Base-by-base conservation (phyloP, 2,888 invertebrate species). In the Diloba caeruleocephala region DNA sequence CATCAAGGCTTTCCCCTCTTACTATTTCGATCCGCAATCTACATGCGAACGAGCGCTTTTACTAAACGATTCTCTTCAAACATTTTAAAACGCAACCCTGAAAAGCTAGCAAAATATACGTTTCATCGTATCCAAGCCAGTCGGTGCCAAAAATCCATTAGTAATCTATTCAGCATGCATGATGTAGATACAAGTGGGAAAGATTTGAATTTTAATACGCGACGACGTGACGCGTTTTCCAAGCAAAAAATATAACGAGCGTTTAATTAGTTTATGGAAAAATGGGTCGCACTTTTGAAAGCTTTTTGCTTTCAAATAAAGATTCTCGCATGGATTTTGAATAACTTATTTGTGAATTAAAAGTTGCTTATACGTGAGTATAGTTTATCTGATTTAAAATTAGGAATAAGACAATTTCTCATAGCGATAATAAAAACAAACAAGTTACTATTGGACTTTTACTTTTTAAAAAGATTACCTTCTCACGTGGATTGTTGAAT, bases 91-190 rank as follows among this genome's bases (percentile, higher is more conserved):
- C 9, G 25, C 25, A 25, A 25, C 25, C 2, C n/a, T n/a, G 1
- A 25, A 21, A 25, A 25, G n/a, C n/a, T n/a, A n/a, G n/a, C n/a
- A n/a, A n/a, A n/a, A n/a, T n/a, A 19, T 3, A 19, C 19, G 19
- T 19, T 19, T 19, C 6, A 31, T 19, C 8, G 17, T 17, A 13
- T 9, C 17, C 6, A 25, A 45, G n/a, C 8, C 33, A 23, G 43
- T 39, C 41, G n/a, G 13, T 4, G 32, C 29, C 34, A 43, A 31
- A 63, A 48, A 63, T 43, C 57, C 38, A 49, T 57, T 19, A 41
- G 19, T 14, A 12, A 2, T 29, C n/a, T 9, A 19, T 19, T 8
- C 41, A 19, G 21, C 13, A 19, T 13, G 15, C 31, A 32, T 42
- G 41, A 17, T 26, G 15, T 7, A 23, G 19, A 21, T 15, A 36